Evolutionary conservation across 2,888 invertebrate species (phyloP).

Genomic region (Brenthis ino): DNA sequence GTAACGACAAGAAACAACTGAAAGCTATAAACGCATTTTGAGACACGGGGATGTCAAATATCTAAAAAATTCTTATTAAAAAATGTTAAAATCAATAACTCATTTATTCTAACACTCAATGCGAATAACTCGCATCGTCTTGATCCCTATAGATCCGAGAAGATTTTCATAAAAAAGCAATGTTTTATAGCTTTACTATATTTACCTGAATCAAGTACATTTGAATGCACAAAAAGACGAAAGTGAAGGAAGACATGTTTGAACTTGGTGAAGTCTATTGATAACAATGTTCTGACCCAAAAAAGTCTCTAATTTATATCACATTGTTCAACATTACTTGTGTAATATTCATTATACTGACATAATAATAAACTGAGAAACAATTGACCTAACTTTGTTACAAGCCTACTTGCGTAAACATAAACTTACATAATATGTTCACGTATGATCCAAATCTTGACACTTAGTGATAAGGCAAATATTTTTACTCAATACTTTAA

Average conservation of each 20-base stretch:
- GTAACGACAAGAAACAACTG: not conserved
- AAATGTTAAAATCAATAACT: not conserved
- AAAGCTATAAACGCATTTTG: too few relatives aligned
- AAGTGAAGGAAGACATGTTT: slow-evolving; percentile 48
- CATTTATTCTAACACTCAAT: too few relatives aligned
- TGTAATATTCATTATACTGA: not conserved
- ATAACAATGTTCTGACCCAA: not conserved
- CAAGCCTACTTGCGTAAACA: not conserved
- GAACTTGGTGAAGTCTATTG: not conserved
- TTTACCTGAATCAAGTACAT: slow-evolving; percentile 54
- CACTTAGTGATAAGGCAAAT: not conserved
- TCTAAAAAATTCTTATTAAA: not conserved
- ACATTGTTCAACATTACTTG: not conserved
- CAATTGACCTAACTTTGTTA: slow-evolving; percentile 7
- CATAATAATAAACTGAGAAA: slow-evolving; percentile 14
- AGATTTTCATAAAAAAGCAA: too few relatives aligned
- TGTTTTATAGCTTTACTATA: not conserved
- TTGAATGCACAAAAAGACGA: slow-evolving; percentile 50
- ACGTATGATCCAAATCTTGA: not conserved
- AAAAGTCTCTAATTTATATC: too few relatives aligned
- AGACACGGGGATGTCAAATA: not conserved
- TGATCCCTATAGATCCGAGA: too few relatives aligned
- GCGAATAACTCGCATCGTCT: too few relatives aligned
- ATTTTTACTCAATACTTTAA: too few relatives aligned
- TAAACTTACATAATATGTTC: not conserved